Conservation (phyloP, 2,888 invertebrate species). For the Scrobipalpa atriplicella region DNA sequence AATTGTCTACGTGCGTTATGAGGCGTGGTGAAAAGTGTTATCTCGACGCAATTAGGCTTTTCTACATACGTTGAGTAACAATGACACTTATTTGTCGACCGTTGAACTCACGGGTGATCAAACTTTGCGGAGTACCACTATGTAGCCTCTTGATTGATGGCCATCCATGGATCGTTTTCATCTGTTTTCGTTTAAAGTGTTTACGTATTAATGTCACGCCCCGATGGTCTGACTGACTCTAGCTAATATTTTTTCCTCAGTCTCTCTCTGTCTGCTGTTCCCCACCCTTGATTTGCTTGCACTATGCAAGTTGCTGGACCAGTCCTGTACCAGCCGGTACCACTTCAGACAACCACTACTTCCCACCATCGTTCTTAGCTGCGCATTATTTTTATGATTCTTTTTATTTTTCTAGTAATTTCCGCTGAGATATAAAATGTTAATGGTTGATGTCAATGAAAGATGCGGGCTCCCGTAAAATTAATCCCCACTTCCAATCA, state of each 20-base stretch:
- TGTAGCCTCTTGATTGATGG: conserved; percentile 49
- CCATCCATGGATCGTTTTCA: conserved; percentile 39
- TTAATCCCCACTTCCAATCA: conserved; percentile 38
- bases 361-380: neutral
- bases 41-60: conserved; percentile 18
- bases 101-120: conserved; percentile 58
- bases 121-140: conserved; percentile 44
- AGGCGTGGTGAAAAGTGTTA: neutral
- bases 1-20: neutral
- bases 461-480: conserved; percentile 35
- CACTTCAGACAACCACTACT: conserved; percentile 10
- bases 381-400: neutral
- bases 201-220: conserved; percentile 41
- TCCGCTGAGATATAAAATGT: neutral
- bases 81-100: conserved; percentile 42
- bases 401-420: neutral
- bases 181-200: conserved; percentile 40
- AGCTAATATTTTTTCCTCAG: conserved; percentile 54
- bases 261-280: conserved; percentile 55
- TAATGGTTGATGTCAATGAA: conserved; percentile 29
- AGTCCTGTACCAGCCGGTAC: conserved; percentile 24
- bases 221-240: conserved; percentile 30
- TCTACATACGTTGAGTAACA: conserved; percentile 24
- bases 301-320: conserved; percentile 34
- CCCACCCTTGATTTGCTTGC: conserved; percentile 36